A percentile compares a stretch with the other conserved stretches of the same genome.
Conservation (phyloP, 2,888 invertebrate species). For the Drosophila tanythrix region DNA sequence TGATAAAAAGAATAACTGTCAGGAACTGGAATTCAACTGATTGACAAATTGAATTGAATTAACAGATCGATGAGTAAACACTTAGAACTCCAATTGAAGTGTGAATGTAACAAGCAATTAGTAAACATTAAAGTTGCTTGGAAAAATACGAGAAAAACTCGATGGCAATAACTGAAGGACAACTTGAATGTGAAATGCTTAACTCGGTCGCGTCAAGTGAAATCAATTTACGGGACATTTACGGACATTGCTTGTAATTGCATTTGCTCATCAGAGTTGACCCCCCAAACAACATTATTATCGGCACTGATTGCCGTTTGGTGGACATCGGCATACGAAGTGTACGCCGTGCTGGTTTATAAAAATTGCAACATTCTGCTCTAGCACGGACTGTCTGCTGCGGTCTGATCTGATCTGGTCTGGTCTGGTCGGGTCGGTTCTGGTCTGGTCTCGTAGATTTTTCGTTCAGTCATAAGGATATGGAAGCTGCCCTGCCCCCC, state of each 20-base stretch:
- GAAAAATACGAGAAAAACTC: not conserved
- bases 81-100: not conserved
- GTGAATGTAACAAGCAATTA: conserved; percentile 16
- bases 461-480: conserved; percentile 14
- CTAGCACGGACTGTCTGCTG: conserved; percentile 20
- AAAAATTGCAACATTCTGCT: conserved; percentile 56
- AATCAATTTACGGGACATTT: conserved; percentile 40
- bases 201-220: conserved; percentile 6
- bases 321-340: conserved; percentile 37
- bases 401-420: conserved; percentile 1
- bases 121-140: conserved; percentile 14
- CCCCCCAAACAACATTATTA: conserved; percentile 52
- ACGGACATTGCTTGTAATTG: conserved; percentile 41
- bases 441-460: conserved; percentile 16
- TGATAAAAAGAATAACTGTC: not conserved
- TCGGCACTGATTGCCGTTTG: conserved; percentile 61
- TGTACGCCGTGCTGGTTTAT: conserved; percentile 51
- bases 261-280: conserved; percentile 44
- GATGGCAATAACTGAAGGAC: not conserved
- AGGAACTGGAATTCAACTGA: not conserved
- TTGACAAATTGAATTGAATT: conserved; percentile 23
- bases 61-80: conserved; percentile 13
- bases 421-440: not conserved
- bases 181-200: not conserved
- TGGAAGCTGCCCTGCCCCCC: conserved; percentile 14